Base-by-base conservation (phyloP, 2,113 vertebrate species). In the Psilopogon haemacephalus region DNA sequence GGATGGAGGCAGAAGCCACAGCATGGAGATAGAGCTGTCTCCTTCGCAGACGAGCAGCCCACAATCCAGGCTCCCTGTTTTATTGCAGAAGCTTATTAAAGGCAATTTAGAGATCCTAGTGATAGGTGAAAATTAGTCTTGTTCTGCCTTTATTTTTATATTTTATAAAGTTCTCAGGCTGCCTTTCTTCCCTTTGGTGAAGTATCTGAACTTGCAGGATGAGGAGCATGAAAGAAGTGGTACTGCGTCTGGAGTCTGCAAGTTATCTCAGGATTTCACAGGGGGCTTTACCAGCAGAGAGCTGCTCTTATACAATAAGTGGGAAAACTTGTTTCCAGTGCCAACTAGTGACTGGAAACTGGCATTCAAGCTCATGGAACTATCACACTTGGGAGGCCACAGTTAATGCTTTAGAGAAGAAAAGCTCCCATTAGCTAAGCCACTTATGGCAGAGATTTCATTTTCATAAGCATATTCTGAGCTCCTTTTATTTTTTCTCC, bases 21-120 rank as follows among this genome's bases (percentile, higher is more conserved):
- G 85, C 23, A 44, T 74, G 72, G 52, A 97, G 97, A 93, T 89
- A 92, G 81, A 93, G 54, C 94, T 92, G 94, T 96, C 97, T 96
- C 80, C 54, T n/a, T 88, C 0, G 6, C 48, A 86, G 93, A 56
- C 79, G 2, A 95, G 89, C 82, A 88, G 95, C 85, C 72, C 74
- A 30, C 48, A 73, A 37, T 79, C 82, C 95, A 64, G 73, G 87
- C 93, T 96, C 84, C 91, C 77, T 44, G 32, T 37, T 91, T 76
- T 93, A 97, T 95, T 96, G 89, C 89, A 89, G 87, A 71, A 89
- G 17, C 94, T 91, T 88, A 84, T 94, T 95, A 90, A 95, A 38
- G 84, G 90, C 88, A 93, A 71, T 95, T 90, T 95, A 89, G 88
- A 90, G 89, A 96, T 94, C 86, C 42, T n/a, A 42, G 46, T 27